phyloP scores from a whole-genome alignment of 2,113 vertebrate genomes.

The Lethenteron camtschaticum region DNA sequence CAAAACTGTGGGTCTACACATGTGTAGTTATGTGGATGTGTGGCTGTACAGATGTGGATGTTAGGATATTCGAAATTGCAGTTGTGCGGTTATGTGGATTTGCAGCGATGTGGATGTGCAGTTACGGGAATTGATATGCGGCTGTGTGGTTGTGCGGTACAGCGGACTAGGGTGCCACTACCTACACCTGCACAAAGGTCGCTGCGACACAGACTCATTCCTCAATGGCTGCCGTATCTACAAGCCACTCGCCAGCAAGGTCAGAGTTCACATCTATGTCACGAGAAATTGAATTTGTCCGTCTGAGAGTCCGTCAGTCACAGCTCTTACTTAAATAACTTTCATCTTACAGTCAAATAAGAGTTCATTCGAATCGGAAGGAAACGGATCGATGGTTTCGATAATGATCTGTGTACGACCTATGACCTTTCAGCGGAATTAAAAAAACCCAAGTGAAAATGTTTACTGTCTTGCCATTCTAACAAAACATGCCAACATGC shows the following conservation, averaged over 20 bases:
- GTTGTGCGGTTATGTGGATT: too few species aligned
- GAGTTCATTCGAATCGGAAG: neutral
- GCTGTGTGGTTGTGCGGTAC: neutral
- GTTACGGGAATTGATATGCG: too few species aligned
- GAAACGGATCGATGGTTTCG: neutral
- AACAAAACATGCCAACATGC: too few species aligned
- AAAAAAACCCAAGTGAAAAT: too few species aligned
- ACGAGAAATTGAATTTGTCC: neutral
- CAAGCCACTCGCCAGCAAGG: constrained; percentile 27
- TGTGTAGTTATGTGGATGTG: too few species aligned
- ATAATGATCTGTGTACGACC: neutral
- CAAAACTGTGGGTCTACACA: too few species aligned
- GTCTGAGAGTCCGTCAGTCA: neutral
- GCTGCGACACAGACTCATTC: constrained; percentile 30
- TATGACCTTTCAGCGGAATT: neutral
- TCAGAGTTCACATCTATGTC: constrained; percentile 13
- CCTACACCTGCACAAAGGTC: constrained; percentile 41
- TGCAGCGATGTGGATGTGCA: too few species aligned
- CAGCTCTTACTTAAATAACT: neutral
- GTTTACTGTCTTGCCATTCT: too few species aligned
- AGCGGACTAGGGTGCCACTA: constrained; percentile 48
- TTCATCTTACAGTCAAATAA: neutral
- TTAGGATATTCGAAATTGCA: too few species aligned
- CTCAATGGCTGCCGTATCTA: constrained; percentile 42
- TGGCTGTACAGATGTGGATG: too few species aligned